phyloP scores from a whole-genome alignment of 2,888 invertebrate species.

The Dinocampus coccinellae region DNA sequence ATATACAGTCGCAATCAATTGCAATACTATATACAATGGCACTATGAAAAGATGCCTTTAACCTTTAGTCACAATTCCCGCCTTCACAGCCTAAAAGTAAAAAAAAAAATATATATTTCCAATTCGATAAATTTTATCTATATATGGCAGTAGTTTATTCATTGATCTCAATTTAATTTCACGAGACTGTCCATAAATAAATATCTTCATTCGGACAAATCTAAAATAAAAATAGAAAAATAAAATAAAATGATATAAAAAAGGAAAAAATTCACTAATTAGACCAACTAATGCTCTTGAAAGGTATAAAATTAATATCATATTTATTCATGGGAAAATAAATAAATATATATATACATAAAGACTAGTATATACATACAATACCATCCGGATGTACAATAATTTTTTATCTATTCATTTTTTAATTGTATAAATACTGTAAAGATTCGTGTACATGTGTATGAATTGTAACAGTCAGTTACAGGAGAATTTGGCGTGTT shows the following conservation, averaged over 20 bases:
- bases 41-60: conserved; percentile 29
- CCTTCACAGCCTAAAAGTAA: conserved; percentile 7
- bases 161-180: background rate
- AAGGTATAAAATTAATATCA: no score
- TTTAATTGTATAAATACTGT: background rate
- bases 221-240: background rate
- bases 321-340: background rate
- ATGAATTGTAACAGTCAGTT: background rate
- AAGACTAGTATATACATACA: background rate
- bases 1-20: background rate
- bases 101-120: background rate
- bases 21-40: background rate
- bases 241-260: background rate
- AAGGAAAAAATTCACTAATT: background rate
- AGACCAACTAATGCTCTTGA: no score
- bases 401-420: no score
- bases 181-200: background rate
- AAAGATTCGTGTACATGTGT: background rate
- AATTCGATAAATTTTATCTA: background rate
- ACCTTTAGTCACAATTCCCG: conserved; percentile 25
- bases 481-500: background rate
- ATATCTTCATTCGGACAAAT: background rate
- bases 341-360: background rate
- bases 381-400: background rate
- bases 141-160: conserved; percentile 19